Evolutionary conservation across 2,797 vertebrate genomes (phyloP), one percentile per base, ranked within the genome.

Genomic region (Pyrocephalus nanus): DNA sequence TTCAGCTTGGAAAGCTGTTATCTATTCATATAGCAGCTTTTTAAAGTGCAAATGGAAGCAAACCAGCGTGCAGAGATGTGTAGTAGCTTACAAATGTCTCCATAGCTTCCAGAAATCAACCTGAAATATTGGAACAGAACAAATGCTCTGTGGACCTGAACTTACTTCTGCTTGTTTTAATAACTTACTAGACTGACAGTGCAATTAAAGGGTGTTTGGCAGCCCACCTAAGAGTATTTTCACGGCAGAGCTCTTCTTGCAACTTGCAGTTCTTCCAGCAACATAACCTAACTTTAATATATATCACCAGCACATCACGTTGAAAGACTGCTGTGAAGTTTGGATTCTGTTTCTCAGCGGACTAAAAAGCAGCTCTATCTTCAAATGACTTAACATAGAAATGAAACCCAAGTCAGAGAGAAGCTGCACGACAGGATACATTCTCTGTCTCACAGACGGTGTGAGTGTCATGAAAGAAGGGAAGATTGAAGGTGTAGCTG

Each of bases 11-110:
- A 84, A 84, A 96, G 34, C 21, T 90, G 81, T 53, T 92, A 78
- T 38, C 65, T 88, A 60, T 90, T 84, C 89, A 51, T 81, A 55
- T n/a, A 70, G 18, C 8, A 7, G 29, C 21, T 87, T 95, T 93
- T 88, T 80, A 70, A 92, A 76, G 75, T 77, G 75, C 14, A 94
- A 95, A 92, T 83, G 51, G 82, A 91, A 95, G 32, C 9, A 91
- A 86, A 81, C 13, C 36, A 86, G 5, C 30, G 21, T 62, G 61
- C 19, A 84, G 60, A 70, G 62, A 43, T 86, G 22, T 60, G 8
- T 34, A 66, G 42, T 30, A 74, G 15, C 51, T 84, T 78, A 42
- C 9, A 91, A 91, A 84, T 50, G 1, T 60, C 51, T 86, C 70
- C 13, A 26, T 4, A 53, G 29, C 48, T 45, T 42, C 40, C 72